Base-by-base conservation (phyloP, 2,113 vertebrate species). In the Paradisaea rubra region DNA sequence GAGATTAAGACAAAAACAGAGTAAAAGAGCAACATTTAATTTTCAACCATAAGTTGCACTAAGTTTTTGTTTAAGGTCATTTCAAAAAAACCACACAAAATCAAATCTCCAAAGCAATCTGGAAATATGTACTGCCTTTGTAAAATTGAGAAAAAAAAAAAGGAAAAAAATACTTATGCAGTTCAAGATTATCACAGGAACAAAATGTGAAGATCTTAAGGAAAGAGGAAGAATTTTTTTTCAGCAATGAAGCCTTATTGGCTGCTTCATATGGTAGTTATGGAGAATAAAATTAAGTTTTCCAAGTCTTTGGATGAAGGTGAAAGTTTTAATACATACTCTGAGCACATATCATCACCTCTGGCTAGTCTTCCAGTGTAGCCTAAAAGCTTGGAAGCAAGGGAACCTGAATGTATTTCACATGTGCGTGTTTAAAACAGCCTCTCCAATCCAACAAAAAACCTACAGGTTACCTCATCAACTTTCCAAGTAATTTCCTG, bases 61-160 rank as follows among this genome's bases (percentile, higher is more conserved):
- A 74, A 41, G 13, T 11, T 70, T 91, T 82, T 52, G 11, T 28
- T 83, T 71, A 13, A 52, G 28, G 23, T 27, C 44, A 64, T 69
- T 66, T 44, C 1, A 41, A 66, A 45, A 33, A 45, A 49, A 7
- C 0, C 2, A 2, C n/a, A 60, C 10, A 25, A 72, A 42, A 42
- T 9, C 7, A 72, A 45, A 31, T 60, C 17, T 57, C 28, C 30
- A 25, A 70, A 79, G 21, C n/a, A 3, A 72, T 41, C 5, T 47
- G 35, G 11, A 72, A 92, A 35, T 12, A 20, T 7, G 0, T n/a
- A 72, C 8, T 37, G 39, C 37, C 10, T 81, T 61, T 41, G 17
- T 45, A 72, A 68, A 82, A 77, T 0, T 9, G 10, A 33, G 23
- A 22, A 61, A 37, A 56, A 56, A 19, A 68, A 54, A 21, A n/a